Evolutionary conservation across 1,140 invertebrate species (phyloP).

Genomic region (Cydia strobilella): DNA sequence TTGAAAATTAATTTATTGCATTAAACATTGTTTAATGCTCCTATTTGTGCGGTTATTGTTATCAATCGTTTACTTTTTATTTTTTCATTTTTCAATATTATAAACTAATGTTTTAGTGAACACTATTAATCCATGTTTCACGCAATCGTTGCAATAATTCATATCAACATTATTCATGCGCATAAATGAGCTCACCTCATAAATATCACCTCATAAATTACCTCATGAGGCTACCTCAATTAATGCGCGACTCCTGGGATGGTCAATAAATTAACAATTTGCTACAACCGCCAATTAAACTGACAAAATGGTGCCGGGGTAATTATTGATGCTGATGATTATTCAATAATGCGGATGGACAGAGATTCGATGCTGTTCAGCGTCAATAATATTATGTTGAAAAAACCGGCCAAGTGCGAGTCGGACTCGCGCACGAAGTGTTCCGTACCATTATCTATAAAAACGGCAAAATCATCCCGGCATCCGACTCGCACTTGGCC

Average conservation of each 20-base stretch:
- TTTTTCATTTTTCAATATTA: no score
- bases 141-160: not conserved
- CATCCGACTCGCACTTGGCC: no score
- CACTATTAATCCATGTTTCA: not conserved
- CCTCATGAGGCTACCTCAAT: not conserved
- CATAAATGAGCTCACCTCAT: not conserved
- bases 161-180: not conserved
- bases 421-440: no score
- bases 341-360: not conserved
- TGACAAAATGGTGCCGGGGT: not conserved
- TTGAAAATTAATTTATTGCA: no score
- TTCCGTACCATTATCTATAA: no score
- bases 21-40: no score
- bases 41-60: no score
- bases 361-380: not conserved
- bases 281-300: not conserved
- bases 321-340: not conserved
- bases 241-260: not conserved
- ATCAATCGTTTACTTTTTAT: no score
- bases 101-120: not conserved
- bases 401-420: no score
- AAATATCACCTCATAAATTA: conserved; percentile 1
- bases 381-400: no score
- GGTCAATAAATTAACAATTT: not conserved
- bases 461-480: no score